Evolutionary conservation across 2,888 invertebrate genomes (phyloP).

Genomic region (Thysanoteuthis rhombus): DNA sequence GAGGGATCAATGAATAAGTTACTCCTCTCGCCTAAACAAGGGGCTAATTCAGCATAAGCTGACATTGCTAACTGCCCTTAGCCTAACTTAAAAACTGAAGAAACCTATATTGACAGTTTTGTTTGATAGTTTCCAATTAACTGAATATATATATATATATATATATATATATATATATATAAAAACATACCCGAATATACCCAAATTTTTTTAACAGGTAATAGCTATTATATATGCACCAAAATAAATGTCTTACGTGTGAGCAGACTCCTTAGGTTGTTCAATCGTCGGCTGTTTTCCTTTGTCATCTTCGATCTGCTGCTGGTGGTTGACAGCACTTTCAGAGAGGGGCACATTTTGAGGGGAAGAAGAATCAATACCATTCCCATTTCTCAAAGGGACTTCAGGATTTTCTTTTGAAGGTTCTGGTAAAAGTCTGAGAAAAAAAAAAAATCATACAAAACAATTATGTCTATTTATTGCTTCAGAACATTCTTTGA

Average conservation of each 20-base stretch:
- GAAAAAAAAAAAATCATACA: not conserved
- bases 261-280: not conserved
- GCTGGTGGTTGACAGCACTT: not conserved
- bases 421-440: not conserved
- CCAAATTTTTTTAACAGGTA: too few relatives aligned
- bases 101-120: too few relatives aligned
- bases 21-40: too few relatives aligned
- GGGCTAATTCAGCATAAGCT: too few relatives aligned
- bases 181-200: not conserved
- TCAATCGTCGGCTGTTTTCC: not conserved
- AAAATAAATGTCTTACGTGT: not conserved
- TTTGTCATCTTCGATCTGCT: not conserved
- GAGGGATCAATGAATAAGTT: too few relatives aligned
- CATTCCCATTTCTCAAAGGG: not conserved
- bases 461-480: not conserved
- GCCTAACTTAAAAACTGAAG: too few relatives aligned
- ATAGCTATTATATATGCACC: too few relatives aligned
- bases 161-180: not conserved
- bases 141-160: too few relatives aligned
- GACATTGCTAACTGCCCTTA: too few relatives aligned
- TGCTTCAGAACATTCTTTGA: not conserved
- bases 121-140: too few relatives aligned
- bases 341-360: not conserved
- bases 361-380: not conserved
- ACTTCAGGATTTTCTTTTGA: not conserved